Percentiles rank a stretch among this genome's conserved stretches.
Conservation (phyloP, 2,113 vertebrate species). For the Mesitornis unicolor region DNA sequence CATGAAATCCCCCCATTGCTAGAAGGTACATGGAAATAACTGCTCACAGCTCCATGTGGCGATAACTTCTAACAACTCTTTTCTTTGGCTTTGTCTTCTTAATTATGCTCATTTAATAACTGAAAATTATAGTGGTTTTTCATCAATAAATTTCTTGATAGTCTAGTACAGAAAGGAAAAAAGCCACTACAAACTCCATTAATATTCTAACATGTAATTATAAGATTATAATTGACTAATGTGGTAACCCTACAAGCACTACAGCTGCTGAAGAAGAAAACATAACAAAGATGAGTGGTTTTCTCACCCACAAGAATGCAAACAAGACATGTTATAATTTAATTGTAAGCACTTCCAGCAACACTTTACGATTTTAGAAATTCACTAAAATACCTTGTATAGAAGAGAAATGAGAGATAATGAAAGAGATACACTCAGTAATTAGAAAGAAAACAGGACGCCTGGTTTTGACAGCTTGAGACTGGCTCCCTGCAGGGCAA, state of each 20-base stretch:
- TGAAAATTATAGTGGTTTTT: conserved; percentile 1
- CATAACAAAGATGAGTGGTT: not conserved
- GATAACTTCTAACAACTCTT: not conserved
- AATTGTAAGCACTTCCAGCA: not conserved
- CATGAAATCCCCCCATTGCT: not conserved
- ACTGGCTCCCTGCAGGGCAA: not conserved
- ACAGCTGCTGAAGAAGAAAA: not conserved
- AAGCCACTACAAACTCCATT: not conserved
- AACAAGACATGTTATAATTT: not conserved
- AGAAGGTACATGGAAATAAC: not conserved
- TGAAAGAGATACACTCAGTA: not conserved
- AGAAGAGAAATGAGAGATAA: too few species aligned
- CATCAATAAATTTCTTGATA: not conserved
- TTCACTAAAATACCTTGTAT: not conserved
- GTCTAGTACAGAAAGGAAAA: not conserved
- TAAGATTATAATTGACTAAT: not conserved
- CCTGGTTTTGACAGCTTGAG: not conserved
- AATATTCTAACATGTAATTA: conserved; percentile 5
- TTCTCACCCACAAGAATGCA: not conserved
- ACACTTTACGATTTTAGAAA: not conserved
- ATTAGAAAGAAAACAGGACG: not conserved
- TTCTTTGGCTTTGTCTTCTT: not conserved
- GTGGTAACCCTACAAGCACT: not conserved
- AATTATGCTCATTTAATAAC: conserved; percentile 5
- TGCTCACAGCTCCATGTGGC: not conserved